Conservation (phyloP, 2,797 vertebrate genomes). For the Astyanax mexicanus region DNA sequence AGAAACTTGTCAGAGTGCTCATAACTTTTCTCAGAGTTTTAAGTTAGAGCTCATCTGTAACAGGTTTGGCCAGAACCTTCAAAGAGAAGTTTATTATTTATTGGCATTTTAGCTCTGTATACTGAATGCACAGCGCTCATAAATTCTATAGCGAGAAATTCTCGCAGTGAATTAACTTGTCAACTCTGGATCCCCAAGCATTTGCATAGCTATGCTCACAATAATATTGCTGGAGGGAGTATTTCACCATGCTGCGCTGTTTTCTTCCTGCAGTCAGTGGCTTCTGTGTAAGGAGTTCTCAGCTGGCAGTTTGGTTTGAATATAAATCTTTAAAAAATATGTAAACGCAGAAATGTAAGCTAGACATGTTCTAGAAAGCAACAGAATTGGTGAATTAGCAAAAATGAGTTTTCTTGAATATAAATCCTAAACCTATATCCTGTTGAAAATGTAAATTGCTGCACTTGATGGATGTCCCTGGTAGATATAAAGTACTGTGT, state of each 20-base stretch:
- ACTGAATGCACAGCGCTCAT: neutral
- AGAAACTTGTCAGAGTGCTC: constrained; percentile 1
- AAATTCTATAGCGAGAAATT: neutral
- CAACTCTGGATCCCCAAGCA: constrained; percentile 4
- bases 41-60: neutral
- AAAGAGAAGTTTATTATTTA: constrained; percentile 4
- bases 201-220: constrained; percentile 5
- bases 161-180: constrained; percentile 12
- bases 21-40: constrained; percentile 15
- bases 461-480: too few relatives aligned
- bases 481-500: too few relatives aligned
- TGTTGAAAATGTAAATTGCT: too few relatives aligned
- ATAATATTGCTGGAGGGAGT: neutral
- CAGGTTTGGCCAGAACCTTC: neutral
- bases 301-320: neutral
- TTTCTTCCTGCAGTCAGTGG: neutral
- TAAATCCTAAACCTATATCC: too few relatives aligned
- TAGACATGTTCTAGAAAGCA: neutral
- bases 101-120: constrained; percentile 10
- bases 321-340: neutral
- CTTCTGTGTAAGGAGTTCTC: neutral
- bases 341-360: neutral
- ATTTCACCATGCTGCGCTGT: neutral
- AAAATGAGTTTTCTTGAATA: neutral
- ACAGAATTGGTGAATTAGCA: neutral